phyloP scores from a whole-genome alignment of 1,140 invertebrate genomes.

The Teleopsis dalmanni region DNA sequence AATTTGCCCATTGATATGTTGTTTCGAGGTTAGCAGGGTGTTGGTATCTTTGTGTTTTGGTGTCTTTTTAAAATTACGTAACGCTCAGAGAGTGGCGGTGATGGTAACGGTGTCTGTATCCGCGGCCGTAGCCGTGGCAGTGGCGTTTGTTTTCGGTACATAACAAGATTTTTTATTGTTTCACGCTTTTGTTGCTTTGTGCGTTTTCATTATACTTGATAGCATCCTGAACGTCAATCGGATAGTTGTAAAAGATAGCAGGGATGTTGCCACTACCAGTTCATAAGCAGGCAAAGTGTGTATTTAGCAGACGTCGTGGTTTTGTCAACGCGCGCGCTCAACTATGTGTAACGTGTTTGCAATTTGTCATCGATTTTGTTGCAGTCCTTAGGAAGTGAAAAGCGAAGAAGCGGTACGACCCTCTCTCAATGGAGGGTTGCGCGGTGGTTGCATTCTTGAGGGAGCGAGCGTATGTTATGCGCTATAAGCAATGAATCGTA shows the following conservation, averaged over 20 bases:
- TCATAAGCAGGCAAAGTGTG: too few species aligned
- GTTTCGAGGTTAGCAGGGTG: neutral
- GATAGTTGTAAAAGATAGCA: too few species aligned
- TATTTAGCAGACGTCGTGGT: constrained; percentile 29
- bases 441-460: neutral
- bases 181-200: constrained; percentile 1
- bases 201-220: neutral
- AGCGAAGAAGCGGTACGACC: too few species aligned
- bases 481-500: constrained; percentile 14
- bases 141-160: constrained; percentile 6
- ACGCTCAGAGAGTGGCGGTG: neutral
- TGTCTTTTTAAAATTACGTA: too few species aligned
- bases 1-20: constrained; percentile 45
- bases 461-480: neutral
- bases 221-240: neutral
- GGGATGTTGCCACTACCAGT: too few species aligned
- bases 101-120: neutral
- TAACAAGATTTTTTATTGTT: constrained; percentile 7
- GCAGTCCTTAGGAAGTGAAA: constrained; percentile 21
- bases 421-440: neutral
- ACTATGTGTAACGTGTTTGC: constrained; percentile 45
- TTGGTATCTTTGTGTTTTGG: neutral
- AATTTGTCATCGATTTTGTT: constrained; percentile 46
- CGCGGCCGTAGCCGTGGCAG: constrained; percentile 1
- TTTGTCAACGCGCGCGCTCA: constrained; percentile 17